Evolutionary conservation across 2,888 invertebrate genomes (phyloP).

Genomic region (Cantharis flavilabris): DNA sequence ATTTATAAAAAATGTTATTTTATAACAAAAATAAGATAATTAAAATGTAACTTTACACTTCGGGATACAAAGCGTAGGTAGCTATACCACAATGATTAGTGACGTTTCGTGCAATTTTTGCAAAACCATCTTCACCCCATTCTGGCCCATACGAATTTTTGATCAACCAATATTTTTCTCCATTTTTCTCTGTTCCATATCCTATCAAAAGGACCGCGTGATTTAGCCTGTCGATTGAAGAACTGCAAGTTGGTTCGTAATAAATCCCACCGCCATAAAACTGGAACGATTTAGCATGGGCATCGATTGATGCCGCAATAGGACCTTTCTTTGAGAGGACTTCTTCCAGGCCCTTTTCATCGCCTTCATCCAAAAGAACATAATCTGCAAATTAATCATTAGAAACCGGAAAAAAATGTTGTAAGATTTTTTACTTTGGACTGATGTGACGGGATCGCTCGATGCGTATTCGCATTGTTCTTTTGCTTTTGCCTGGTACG

Average conservation of each 20-base stretch:
- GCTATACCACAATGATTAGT: conserved; percentile 86
- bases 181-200: conserved; percentile 69
- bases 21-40: neutral
- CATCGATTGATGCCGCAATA: conserved; percentile 19
- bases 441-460: neutral
- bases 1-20: neutral
- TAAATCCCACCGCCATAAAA: conserved; percentile 80
- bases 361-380: conserved; percentile 64
- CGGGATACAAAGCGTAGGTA: conserved; percentile 76
- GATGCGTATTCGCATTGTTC: conserved; percentile 1
- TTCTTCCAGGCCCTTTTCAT: conserved; percentile 63
- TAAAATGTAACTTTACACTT: conserved; percentile 62
- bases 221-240: conserved; percentile 66
- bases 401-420: neutral
- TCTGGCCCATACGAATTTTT: conserved; percentile 68
- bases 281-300: conserved; percentile 63
- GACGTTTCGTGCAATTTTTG: conserved; percentile 42
- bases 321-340: conserved; percentile 73
- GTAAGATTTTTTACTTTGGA: neutral
- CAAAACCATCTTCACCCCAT: conserved; percentile 45
- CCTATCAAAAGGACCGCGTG: conserved; percentile 84
- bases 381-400: conserved; percentile 66
- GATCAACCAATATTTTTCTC: conserved; percentile 68
- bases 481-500: conserved; percentile 47
- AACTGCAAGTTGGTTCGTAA: conserved; percentile 69